A percentile compares a stretch with the other conserved stretches of the same genome.
These are phyloP conservation scores for Sorex maritimensis DNA, from an alignment of 2,797 vertebrate genomes.

Conservation along the genomic window DNA sequence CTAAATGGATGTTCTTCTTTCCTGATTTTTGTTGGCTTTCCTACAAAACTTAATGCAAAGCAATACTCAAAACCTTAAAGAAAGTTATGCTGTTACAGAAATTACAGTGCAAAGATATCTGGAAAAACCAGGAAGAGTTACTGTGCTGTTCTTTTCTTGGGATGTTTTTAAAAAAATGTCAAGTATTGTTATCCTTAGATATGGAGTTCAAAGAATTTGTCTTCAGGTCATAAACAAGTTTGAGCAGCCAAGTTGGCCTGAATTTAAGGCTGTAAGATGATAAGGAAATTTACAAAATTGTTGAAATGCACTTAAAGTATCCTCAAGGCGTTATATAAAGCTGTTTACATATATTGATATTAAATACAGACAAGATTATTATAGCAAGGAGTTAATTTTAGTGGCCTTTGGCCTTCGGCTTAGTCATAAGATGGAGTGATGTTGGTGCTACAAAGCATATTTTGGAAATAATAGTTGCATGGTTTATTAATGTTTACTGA, in stretches of 20 bases:
- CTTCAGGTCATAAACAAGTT: conserved; percentile 63
- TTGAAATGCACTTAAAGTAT: conserved; percentile 46
- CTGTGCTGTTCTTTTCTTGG: conserved; percentile 5
- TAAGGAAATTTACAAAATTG: conserved; percentile 58
- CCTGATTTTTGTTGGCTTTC: conserved; percentile 56
- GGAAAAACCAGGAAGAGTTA: conserved; percentile 57
- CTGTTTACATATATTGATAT: conserved; percentile 21
- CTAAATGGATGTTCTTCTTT: conserved; percentile 59
- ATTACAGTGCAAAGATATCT: neutral
- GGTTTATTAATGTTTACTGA: conserved; percentile 30
- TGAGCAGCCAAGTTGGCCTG: conserved; percentile 62
- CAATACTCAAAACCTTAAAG: conserved; percentile 42
- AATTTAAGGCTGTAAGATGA: conserved; percentile 60
- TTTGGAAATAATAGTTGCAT: conserved; percentile 40
- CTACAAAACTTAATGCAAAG: conserved; percentile 62
- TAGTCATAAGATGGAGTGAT: conserved; percentile 1
- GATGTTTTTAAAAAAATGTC: conserved; percentile 24
- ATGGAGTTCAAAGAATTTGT: conserved; percentile 65
- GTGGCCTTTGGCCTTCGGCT: conserved; percentile 17
- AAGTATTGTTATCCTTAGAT: conserved; percentile 46
- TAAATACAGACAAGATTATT: conserved; percentile 28
- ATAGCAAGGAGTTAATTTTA: conserved; percentile 38
- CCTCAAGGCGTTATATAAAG: neutral
- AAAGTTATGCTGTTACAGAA: conserved; percentile 46
- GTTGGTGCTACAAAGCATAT: neutral